Conservation (phyloP, 2,888 invertebrate species). For the Sycophila texana region DNA sequence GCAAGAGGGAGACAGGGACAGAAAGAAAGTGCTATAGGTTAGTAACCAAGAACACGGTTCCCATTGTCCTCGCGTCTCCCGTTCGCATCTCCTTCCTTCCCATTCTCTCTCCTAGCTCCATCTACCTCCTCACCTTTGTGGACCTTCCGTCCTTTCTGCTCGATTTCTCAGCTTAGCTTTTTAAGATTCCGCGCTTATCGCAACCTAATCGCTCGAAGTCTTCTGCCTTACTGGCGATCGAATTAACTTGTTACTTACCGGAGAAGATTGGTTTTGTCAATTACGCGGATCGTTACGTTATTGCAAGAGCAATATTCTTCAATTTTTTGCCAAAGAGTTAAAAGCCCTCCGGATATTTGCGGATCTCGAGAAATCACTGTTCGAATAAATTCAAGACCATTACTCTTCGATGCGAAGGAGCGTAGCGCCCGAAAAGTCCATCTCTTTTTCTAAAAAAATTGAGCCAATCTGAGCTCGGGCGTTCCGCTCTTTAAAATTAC, state of each 20-base stretch:
- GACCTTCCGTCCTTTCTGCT: conserved; percentile 34
- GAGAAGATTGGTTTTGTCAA: neutral
- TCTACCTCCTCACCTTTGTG: neutral
- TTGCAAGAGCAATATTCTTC: too few species aligned
- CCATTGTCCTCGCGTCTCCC: conserved; percentile 37
- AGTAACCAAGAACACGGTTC: conserved; percentile 6
- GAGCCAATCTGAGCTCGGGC: too few species aligned
- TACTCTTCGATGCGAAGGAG: too few species aligned
- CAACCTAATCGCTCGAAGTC: neutral
- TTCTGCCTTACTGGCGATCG: neutral
- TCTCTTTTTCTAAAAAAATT: too few species aligned
- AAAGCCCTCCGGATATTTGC: too few species aligned
- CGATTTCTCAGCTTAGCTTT: conserved; percentile 24
- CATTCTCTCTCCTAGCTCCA: neutral
- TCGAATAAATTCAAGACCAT: too few species aligned
- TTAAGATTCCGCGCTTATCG: conserved; percentile 30
- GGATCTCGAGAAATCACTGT: too few species aligned
- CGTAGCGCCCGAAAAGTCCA: too few species aligned
- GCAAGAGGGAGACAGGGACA: too few species aligned
- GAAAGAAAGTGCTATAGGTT: conserved; percentile 19
- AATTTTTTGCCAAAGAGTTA: too few species aligned
- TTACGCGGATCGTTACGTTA: neutral
- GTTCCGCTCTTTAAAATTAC: too few species aligned
- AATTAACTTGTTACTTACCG: neutral
- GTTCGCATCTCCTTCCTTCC: neutral